Conservation (phyloP, 2,113 vertebrate genomes). For the Lontra canadensis region DNA sequence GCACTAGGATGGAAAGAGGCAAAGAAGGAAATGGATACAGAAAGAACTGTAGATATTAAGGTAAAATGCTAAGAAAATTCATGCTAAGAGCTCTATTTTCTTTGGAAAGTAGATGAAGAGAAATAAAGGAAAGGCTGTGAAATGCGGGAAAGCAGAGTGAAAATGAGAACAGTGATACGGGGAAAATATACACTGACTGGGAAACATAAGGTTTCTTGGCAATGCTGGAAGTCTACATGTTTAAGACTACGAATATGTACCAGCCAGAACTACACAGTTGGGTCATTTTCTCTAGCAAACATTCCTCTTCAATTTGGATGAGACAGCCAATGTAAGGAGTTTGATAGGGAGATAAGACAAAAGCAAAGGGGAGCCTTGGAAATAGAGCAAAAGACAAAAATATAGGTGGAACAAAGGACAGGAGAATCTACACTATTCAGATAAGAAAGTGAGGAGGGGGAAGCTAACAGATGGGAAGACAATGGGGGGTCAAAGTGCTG, state of each 20-base stretch:
- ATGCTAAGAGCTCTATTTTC: neutral
- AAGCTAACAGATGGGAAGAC: neutral
- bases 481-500: neutral
- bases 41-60: neutral
- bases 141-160: neutral
- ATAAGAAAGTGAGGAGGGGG: neutral
- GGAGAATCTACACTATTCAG: neutral
- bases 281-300: neutral
- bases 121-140: constrained; percentile 20
- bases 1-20: neutral
- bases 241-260: neutral
- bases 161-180: neutral
- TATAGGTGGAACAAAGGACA: neutral
- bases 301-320: neutral
- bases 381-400: neutral
- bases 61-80: neutral
- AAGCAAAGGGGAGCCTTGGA: neutral
- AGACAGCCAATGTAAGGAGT: neutral
- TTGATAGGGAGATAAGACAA: neutral
- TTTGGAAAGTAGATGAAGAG: neutral
- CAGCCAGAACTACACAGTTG: neutral
- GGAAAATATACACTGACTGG: neutral
- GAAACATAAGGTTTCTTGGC: neutral
- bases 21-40: neutral
- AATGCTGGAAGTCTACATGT: neutral